These are phyloP conservation scores for Diorhabda sublineata DNA, from an alignment of 1,140 invertebrate species.

Conservation along the genomic window DNA sequence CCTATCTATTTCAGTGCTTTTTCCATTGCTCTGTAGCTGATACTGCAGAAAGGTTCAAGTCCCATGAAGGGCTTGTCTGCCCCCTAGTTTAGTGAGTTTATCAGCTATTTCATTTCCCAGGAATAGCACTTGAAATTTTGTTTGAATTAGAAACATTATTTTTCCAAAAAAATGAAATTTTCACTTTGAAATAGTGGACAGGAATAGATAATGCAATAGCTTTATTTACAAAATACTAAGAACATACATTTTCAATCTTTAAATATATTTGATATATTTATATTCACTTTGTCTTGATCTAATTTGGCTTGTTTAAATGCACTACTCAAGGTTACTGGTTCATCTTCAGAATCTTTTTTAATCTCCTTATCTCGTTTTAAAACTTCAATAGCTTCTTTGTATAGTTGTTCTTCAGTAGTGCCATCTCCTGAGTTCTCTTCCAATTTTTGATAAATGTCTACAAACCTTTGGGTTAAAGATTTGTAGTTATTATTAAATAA, in stretches of 20 bases:
- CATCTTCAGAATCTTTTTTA: slow-evolving; percentile 24
- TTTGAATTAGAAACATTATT: no score
- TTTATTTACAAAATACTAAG: no score
- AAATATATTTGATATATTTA: slow-evolving; percentile 35
- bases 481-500: slow-evolving; percentile 48
- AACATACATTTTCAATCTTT: slow-evolving; percentile 20
- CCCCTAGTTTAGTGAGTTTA: no score
- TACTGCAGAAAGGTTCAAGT: no score
- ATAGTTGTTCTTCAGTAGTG: slow-evolving; percentile 49
- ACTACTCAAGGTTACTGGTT: slow-evolving; percentile 32
- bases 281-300: slow-evolving; percentile 22
- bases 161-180: no score
- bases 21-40: no score
- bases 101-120: no score
- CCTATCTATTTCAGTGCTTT: no score
- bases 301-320: slow-evolving; percentile 39
- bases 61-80: no score
- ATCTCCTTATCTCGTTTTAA: slow-evolving; percentile 37
- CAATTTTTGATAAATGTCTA: slow-evolving; percentile 55
- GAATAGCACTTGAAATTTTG: no score
- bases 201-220: no score
- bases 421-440: slow-evolving; percentile 48
- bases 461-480: slow-evolving; percentile 57
- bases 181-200: no score
- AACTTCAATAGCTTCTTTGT: slow-evolving; percentile 48